Evolutionary conservation across 2,797 vertebrate species (phyloP), one percentile per base, ranked within the genome.

Genomic region (Gambelia wislizenii): DNA sequence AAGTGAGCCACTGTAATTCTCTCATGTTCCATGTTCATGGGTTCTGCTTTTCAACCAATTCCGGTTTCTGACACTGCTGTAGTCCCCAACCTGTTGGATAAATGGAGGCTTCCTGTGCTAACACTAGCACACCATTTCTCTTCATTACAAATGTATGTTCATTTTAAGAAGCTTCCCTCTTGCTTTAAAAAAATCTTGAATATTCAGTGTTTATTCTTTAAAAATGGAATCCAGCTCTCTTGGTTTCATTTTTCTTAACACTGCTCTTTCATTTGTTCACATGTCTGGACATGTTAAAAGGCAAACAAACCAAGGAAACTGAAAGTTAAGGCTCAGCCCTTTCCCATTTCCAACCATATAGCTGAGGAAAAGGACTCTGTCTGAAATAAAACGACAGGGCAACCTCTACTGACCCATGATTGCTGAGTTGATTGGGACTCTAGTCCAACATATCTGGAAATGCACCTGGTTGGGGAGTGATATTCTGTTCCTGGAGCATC

Each of bases 201-300:
- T 12, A 83, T 49, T 52, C 30, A 25, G 33, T 12, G 42, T 70
- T 49, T 70, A 9, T 49, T 49, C 44, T 84, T 84, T 47, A 16
- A n/a, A 70, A 44, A 33, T 49, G 10, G 30, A 36, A 36, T 30
- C 14, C 49, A 79, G 13, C 64, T 93, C 72, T 61, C 0, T 61
- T 1, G 3, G 39, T 72, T 95, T 97, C 95, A 67, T 36, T 95
- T 96, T 96, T 93, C 92, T 93, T 91, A 72, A 84, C 85, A 93
- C 91, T 56, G 64, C 86, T 80, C 49, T 72, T 54, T 92, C 88
- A 84, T 72, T 75, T 72, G 61, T 22, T 56, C 18, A 80, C 52
- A 44, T 93, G 92, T 92, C 94, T 61, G 89, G 54, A 75, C 89
- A 49, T 90, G 90, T 83, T 91, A 78, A 59, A 87, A 89, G 70